phyloP scores from a whole-genome alignment of 2,888 invertebrate genomes.

The Plebejus melissa region DNA sequence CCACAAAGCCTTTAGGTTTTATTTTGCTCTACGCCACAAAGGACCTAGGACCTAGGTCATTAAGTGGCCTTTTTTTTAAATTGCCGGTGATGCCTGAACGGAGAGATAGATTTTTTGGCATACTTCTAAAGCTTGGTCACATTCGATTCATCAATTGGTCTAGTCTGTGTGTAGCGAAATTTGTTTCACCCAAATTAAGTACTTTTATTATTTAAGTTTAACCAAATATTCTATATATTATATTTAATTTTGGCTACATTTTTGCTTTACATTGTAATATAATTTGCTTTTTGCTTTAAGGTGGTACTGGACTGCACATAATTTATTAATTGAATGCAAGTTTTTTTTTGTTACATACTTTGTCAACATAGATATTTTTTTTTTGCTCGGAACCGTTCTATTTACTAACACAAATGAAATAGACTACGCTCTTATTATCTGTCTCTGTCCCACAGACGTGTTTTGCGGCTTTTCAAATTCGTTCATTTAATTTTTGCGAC shows the following conservation, averaged over 20 bases:
- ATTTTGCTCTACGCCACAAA: too few relatives aligned
- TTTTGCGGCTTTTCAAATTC: background rate
- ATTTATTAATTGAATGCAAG: background rate
- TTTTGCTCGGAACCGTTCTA: background rate
- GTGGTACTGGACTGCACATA: conserved; percentile 9
- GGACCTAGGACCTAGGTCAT: too few relatives aligned
- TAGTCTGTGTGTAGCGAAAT: conserved; percentile 15
- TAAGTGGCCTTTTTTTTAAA: background rate
- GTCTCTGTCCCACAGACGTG: background rate
- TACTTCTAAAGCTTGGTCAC: background rate
- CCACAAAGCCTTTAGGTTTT: too few relatives aligned
- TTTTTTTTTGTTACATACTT: background rate
- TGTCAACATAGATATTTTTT: background rate
- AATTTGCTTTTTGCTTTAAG: conserved; percentile 27
- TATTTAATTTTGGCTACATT: conserved; percentile 26
- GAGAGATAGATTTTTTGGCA: background rate
- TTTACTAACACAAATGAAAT: background rate
- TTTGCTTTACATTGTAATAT: conserved; percentile 27
- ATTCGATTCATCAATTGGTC: background rate
- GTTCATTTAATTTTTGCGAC: background rate
- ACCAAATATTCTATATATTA: conserved; percentile 28
- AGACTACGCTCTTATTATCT: background rate
- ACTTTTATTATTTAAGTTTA: background rate
- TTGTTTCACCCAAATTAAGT: background rate
- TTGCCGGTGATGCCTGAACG: background rate